phyloP scores from a whole-genome alignment of 2,888 invertebrate species.

The Dugesia japonica region DNA sequence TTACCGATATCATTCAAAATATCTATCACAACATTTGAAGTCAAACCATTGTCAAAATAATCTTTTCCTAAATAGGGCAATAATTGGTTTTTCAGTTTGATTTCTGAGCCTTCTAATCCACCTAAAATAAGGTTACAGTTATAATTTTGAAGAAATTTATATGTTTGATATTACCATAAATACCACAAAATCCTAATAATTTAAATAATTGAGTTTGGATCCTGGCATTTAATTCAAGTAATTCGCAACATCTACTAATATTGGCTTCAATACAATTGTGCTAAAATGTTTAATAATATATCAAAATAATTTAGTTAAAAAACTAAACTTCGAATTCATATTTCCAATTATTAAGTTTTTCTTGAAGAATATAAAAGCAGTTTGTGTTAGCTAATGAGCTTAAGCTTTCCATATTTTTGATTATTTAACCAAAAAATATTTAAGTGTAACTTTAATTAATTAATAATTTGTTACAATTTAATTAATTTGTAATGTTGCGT shows the following conservation, averaged over 20 bases:
- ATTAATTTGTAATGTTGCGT: not conserved
- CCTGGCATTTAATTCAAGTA: not conserved
- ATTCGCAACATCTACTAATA: not conserved
- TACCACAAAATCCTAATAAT: conserved; percentile 7
- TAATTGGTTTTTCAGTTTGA: not conserved
- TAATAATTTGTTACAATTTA: not conserved
- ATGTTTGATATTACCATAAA: not conserved
- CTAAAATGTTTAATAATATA: not conserved
- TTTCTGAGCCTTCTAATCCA: not conserved
- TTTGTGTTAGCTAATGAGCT: not conserved
- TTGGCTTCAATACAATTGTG: conserved; percentile 8
- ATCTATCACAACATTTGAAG: not conserved
- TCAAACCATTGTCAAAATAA: not conserved
- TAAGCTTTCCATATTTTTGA: not conserved
- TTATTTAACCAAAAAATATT: not conserved
- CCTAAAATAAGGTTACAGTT: not conserved
- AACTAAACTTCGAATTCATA: not conserved
- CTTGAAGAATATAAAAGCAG: conserved; percentile 2
- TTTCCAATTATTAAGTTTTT: not conserved
- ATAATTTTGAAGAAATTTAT: no score
- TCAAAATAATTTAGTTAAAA: not conserved
- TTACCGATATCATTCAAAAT: not conserved
- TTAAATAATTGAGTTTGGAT: not conserved
- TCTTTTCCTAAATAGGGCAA: not conserved
- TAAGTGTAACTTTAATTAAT: not conserved